Percentiles rank a stretch among this genome's conserved stretches.
Evolutionary conservation across 2,113 vertebrate species (phyloP).

Genomic region (Cynopterus brachyotis): DNA sequence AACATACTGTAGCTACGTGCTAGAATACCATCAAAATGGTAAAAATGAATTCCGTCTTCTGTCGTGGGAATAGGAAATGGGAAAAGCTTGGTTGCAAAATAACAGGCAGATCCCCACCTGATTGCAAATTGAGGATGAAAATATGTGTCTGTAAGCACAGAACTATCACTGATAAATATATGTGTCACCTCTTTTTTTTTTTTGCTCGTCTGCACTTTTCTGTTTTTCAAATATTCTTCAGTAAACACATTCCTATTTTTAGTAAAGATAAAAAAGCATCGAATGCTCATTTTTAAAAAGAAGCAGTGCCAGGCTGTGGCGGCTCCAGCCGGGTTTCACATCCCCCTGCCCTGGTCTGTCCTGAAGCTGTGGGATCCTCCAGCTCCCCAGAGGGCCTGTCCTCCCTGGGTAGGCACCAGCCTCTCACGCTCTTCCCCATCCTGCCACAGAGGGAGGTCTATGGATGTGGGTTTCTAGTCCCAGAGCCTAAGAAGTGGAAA

Average conservation of each 20-base stretch:
- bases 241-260: slow-evolving; percentile 15
- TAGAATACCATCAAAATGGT: background rate
- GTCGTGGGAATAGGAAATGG: background rate
- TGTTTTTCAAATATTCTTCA: slow-evolving; percentile 47
- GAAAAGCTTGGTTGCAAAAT: background rate
- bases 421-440: background rate
- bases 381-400: background rate
- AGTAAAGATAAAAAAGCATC: slow-evolving; percentile 30
- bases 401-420: background rate
- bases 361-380: rapidly evolving
- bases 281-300: background rate
- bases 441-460: background rate
- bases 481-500: background rate
- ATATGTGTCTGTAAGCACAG: background rate
- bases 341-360: background rate
- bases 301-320: background rate
- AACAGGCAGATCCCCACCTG: background rate
- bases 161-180: background rate
- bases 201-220: slow-evolving; percentile 30
- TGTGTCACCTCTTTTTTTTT: background rate
- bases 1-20: rapidly evolving
- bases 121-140: background rate
- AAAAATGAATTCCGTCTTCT: background rate
- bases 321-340: background rate
- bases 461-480: background rate